These are phyloP conservation scores for Coracopsis vasa DNA, from an alignment of 2,113 vertebrate species.

Conservation along the genomic window DNA sequence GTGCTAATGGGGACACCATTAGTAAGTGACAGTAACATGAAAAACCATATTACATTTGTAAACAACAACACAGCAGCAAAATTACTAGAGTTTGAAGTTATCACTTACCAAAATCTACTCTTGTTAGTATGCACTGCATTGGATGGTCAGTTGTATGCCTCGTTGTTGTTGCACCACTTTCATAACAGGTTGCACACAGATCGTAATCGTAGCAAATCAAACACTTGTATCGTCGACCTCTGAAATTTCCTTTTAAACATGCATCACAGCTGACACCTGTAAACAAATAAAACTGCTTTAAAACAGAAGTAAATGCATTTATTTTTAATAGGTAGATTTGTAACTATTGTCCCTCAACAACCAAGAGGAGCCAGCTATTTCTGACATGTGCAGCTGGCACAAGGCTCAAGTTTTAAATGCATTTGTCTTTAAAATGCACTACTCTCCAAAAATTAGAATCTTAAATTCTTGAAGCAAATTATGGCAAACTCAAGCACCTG, in stretches of 20 bases:
- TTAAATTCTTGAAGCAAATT: neutral
- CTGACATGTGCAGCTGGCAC: neutral
- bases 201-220: constrained; percentile 99
- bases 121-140: constrained; percentile 99
- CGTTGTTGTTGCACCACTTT: constrained; percentile 96
- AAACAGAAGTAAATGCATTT: neutral
- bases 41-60: neutral
- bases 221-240: constrained; percentile 97
- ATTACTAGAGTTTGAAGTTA: neutral
- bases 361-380: neutral
- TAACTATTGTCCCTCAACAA: neutral
- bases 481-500: neutral
- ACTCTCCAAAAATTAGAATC: neutral
- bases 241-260: constrained; percentile 99
- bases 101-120: constrained; percentile 97
- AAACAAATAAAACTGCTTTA: constrained; percentile 55
- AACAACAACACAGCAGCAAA: neutral
- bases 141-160: constrained; percentile 98
- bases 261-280: constrained; percentile 99
- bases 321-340: neutral
- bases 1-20: neutral
- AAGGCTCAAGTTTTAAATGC: neutral
- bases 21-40: neutral
- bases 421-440: neutral
- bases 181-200: constrained; percentile 98